A percentile compares a stretch with the other conserved stretches of the same genome.
Evolutionary conservation across 2,113 vertebrate genomes (phyloP).

Genomic region (Mormyrus iriodes): DNA sequence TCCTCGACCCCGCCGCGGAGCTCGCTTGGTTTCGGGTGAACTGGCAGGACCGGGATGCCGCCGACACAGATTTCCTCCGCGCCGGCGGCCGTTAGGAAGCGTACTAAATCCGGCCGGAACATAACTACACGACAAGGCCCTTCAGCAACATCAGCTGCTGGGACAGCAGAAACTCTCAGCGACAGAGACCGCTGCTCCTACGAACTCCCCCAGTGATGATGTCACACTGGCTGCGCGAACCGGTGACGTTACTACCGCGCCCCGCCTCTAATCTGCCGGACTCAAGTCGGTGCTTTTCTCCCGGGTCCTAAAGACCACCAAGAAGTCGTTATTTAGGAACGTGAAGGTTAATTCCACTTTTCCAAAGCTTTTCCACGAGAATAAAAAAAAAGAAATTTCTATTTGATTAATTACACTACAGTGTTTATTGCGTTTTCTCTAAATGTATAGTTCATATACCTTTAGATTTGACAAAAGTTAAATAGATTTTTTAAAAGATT

Average conservation of each 20-base stretch:
- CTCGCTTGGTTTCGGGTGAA: slow-evolving; percentile 6
- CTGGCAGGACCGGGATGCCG: slow-evolving; percentile 24
- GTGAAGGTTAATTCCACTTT: background rate
- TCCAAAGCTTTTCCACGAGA: background rate
- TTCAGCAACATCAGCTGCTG: background rate
- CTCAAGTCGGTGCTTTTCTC: background rate
- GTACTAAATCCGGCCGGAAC: slow-evolving; percentile 30
- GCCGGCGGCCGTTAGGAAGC: slow-evolving; percentile 11
- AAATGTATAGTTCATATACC: background rate
- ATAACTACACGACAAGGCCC: slow-evolving; percentile 18
- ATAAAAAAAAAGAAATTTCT: background rate
- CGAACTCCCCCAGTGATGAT: background rate
- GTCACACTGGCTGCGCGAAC: background rate
- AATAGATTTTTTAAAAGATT: background rate
- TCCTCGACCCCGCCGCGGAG: background rate
- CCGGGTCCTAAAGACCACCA: background rate
- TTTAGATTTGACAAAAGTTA: background rate
- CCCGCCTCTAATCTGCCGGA: background rate
- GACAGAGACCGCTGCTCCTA: background rate
- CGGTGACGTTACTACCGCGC: background rate
- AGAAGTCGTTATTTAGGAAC: background rate
- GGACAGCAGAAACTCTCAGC: background rate
- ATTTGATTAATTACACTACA: background rate
- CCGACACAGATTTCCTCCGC: background rate
- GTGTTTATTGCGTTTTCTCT: background rate